Evolutionary conservation across 2,888 invertebrate species (phyloP).

Genomic region (Pardosa pseudoannulata): DNA sequence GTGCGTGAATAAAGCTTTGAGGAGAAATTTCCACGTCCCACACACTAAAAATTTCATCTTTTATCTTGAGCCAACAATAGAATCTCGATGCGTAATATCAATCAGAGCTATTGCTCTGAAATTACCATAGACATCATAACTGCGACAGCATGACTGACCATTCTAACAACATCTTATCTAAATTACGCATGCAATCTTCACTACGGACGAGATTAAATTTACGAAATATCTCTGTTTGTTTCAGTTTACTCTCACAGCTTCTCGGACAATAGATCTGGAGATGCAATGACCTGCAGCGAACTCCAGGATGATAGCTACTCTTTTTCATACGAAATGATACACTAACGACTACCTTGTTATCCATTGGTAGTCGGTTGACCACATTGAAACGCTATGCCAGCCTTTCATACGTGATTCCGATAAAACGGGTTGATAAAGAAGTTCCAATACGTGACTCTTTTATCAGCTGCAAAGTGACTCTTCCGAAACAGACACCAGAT

Average conservation of each 20-base stretch:
- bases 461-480: not conserved
- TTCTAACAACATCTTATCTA: not conserved
- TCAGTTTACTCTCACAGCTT: not conserved
- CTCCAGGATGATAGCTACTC: not conserved
- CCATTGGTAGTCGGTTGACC: slow-evolving; percentile 49
- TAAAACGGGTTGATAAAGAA: not conserved
- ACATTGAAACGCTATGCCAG: slow-evolving; percentile 30
- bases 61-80: too few species aligned
- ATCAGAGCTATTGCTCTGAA: not conserved
- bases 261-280: not conserved
- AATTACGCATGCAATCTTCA: not conserved
- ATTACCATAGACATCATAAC: not conserved
- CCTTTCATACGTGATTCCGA: slow-evolving; percentile 22
- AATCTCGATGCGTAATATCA: too few species aligned
- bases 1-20: too few species aligned
- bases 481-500: not conserved
- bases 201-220: not conserved
- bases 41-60: too few species aligned
- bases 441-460: not conserved
- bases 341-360: slow-evolving; percentile 8
- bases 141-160: not conserved
- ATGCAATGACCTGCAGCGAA: slow-evolving; percentile 51
- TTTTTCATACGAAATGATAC: slow-evolving; percentile 14
- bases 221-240: not conserved
- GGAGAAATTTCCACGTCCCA: too few species aligned